Evolutionary conservation across 2,113 vertebrate species (phyloP), one percentile per base, ranked within the genome.

Genomic region (Corynorhinus townsendii): DNA sequence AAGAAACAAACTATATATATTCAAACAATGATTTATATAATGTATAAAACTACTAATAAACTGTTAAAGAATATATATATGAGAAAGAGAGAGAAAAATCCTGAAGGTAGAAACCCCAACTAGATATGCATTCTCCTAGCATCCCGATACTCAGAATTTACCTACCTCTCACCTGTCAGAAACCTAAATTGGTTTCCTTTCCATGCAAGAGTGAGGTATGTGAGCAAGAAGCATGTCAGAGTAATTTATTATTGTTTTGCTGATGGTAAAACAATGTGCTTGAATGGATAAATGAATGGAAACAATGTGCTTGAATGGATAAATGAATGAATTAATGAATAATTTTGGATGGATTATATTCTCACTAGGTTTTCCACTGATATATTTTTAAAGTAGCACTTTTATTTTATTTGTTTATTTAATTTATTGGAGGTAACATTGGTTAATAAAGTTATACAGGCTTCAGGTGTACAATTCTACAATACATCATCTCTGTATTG

Each of bases 151-250:
- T 85, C 86, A 54, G 33, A 75, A 69, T 68, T 85, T 71, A 20
- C 68, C 54, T 68, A 33, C 8, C 33, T 59, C 49, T 92, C 56
- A 26, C n/a, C 11, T 81, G 47, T 93, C 56, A 64, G 64, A 85
- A 93, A 93, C 40, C 22, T 54, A 59, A 93, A 94, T 40, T 19
- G 28, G 3, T 73, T 91, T 95, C n/a, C 17, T 95, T 85, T 68
- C 33, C 3, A 54, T 33, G 5, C 2, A 38, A 62, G 49, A 89
- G 16, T 64, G n/a, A 87, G 54, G 5, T 11, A 47, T 47, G 17
- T 52, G 69, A 84, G 5, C 22, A 82, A n/a, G 33, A 75, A 89
- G 20, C 11, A 83, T 8, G 3, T 30, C 5, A 24, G 9, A 49
- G 76, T 45, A 10, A 73, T 62, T 86, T 88, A 80, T 73, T n/a